Conservation (phyloP, 2,113 vertebrate genomes). For the Myiagra hebetior region DNA sequence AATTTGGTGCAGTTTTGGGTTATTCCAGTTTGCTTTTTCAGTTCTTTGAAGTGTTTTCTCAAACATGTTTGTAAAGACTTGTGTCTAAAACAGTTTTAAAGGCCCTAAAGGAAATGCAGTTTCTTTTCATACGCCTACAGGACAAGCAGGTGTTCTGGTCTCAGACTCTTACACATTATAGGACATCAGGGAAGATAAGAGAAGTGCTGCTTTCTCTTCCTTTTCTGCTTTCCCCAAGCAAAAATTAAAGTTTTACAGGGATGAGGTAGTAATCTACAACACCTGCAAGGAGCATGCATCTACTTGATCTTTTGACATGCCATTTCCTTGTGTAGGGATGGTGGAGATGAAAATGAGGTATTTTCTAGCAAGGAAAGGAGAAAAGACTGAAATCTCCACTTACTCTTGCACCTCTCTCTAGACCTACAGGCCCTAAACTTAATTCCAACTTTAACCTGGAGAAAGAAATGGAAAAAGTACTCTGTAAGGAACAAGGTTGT, state of each 20-base stretch:
- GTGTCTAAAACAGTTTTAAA: not conserved
- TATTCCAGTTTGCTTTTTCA: not conserved
- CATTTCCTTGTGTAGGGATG: not conserved
- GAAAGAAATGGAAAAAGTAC: conserved; percentile 24
- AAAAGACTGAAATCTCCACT: not conserved
- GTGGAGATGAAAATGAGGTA: not conserved
- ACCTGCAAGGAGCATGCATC: conserved; percentile 2
- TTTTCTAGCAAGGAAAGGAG: not conserved
- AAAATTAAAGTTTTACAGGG: conserved; percentile 28
- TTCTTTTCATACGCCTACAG: not conserved
- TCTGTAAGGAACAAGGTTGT: not conserved
- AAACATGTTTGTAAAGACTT: not conserved
- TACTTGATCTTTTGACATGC: not conserved
- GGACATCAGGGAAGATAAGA: conserved; percentile 21
- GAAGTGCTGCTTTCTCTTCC: conserved; percentile 21
- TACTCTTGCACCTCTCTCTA: not conserved
- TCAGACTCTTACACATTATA: not conserved
- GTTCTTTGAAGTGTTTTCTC: not conserved
- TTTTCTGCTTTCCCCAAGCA: conserved; percentile 12
- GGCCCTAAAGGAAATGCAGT: not conserved
- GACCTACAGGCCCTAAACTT: not conserved
- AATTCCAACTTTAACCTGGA: conserved; percentile 14
- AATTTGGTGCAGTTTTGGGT: not conserved
- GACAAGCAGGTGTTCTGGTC: conserved; percentile 22
- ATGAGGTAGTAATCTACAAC: conserved; percentile 23